These are phyloP conservation scores for Metalampra italica DNA, from an alignment of 2,888 invertebrate species.

Conservation along the genomic window DNA sequence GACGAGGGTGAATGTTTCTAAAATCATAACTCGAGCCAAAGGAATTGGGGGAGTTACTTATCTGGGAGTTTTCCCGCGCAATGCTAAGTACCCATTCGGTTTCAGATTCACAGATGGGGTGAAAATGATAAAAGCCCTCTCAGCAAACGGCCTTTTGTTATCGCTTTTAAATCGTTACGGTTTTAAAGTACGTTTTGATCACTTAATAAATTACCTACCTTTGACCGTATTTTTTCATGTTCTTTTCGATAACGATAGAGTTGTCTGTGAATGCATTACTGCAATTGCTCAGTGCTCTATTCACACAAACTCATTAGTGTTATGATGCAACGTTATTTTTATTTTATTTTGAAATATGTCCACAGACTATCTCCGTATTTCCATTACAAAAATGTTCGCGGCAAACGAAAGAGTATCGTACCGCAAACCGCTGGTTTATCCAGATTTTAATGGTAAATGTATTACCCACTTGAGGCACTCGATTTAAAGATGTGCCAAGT, in stretches of 20 bases:
- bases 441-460: constrained; percentile 45
- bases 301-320: no score
- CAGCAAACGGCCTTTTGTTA: constrained; percentile 18
- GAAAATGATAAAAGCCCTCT: constrained; percentile 24
- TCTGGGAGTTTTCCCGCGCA: constrained; percentile 18
- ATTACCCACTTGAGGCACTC: constrained; percentile 43
- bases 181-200: constrained; percentile 5
- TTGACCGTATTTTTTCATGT: no score
- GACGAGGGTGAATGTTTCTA: constrained; percentile 14
- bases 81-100: constrained; percentile 16
- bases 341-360: no score
- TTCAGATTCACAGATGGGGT: constrained; percentile 20
- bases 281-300: no score
- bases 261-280: no score
- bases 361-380: no score
- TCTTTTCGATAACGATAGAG: no score
- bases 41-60: constrained; percentile 18
- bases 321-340: no score
- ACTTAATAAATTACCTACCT: constrained; percentile 5
- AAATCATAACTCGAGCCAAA: constrained; percentile 15
- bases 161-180: constrained; percentile 18
- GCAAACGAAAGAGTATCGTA: no score
- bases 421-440: constrained; percentile 13
- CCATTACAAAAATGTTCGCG: neutral
- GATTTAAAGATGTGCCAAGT: constrained; percentile 53